A percentile compares a stretch with the other conserved stretches of the same genome.
These are phyloP conservation scores for Danionella cerebrum DNA, from an alignment of 2,113 vertebrate genomes.

Conservation along the genomic window DNA sequence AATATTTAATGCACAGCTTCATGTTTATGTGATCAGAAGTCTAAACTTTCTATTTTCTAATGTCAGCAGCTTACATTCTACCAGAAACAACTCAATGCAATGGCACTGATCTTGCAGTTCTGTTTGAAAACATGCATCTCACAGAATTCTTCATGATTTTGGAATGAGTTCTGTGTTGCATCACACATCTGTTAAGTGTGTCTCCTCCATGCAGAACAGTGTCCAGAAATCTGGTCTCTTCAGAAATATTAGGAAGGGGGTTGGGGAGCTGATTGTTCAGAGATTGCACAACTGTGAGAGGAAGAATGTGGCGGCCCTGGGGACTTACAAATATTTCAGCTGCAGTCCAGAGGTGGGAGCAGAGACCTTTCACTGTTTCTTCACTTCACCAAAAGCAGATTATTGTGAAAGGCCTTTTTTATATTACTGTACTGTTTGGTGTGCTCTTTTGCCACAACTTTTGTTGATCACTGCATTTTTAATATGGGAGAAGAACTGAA, in stretches of 20 bases:
- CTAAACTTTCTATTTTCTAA: no score
- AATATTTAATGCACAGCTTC: no score
- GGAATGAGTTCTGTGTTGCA: slow-evolving; percentile 16
- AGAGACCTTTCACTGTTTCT: slow-evolving; percentile 17
- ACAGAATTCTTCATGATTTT: not conserved
- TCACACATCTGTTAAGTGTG: slow-evolving; percentile 31
- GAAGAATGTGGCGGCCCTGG: slow-evolving; percentile 59
- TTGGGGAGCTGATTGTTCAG: slow-evolving; percentile 52
- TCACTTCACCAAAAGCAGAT: slow-evolving; percentile 4
- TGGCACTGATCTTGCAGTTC: not conserved
- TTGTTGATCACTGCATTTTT: no score
- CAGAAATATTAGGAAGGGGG: slow-evolving; percentile 35
- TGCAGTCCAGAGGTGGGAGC: slow-evolving; percentile 47
- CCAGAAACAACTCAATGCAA: no score
- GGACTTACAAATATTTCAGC: slow-evolving; percentile 58
- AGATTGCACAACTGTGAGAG: slow-evolving; percentile 62
- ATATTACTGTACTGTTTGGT: not conserved
- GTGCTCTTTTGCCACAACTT: no score
- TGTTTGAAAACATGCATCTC: not conserved
- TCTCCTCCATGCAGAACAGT: slow-evolving; percentile 50
- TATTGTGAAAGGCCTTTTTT: not conserved
- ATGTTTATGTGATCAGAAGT: no score
- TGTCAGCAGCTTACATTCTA: no score
- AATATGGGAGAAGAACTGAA: no score
- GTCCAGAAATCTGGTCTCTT: slow-evolving; percentile 48